Evolutionary conservation across 2,888 invertebrate genomes (phyloP).

Genomic region (Cerastis leucographa): DNA sequence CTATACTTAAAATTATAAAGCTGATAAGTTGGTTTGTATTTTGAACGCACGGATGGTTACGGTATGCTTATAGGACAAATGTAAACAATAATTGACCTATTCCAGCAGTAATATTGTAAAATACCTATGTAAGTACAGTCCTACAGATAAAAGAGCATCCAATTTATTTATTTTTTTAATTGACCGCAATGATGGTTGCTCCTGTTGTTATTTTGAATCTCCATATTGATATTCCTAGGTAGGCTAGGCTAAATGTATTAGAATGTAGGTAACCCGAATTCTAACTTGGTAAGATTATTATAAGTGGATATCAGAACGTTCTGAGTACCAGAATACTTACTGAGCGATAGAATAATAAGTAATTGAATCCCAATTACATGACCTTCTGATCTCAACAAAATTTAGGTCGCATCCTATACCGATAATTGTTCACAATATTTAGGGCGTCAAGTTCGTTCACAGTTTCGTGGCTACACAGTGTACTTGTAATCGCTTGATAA

Average conservation of each 20-base stretch:
- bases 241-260: not conserved
- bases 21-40: not conserved
- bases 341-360: not conserved
- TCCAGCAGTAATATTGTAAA: not conserved
- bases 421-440: conserved; percentile 35
- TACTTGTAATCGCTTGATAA: conserved; percentile 63
- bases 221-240: not conserved
- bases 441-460: conserved; percentile 33
- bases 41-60: not conserved
- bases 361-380: not conserved
- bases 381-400: conserved; percentile 7
- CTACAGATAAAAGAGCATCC: not conserved
- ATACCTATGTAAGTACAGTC: not conserved
- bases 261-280: not conserved
- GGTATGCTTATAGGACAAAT: not conserved
- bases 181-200: not conserved
- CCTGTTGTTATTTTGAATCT: not conserved
- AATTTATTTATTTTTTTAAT: not conserved
- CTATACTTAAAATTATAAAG: too few relatives aligned
- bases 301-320: not conserved
- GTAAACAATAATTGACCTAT: not conserved
- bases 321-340: not conserved
- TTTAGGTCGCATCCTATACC: conserved; percentile 10
- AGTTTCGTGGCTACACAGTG: conserved; percentile 42
- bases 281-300: not conserved